Evolutionary conservation across 2,888 invertebrate species (phyloP), one percentile per base, ranked within the genome.

Genomic region (Megaustenia siamemsis): DNA sequence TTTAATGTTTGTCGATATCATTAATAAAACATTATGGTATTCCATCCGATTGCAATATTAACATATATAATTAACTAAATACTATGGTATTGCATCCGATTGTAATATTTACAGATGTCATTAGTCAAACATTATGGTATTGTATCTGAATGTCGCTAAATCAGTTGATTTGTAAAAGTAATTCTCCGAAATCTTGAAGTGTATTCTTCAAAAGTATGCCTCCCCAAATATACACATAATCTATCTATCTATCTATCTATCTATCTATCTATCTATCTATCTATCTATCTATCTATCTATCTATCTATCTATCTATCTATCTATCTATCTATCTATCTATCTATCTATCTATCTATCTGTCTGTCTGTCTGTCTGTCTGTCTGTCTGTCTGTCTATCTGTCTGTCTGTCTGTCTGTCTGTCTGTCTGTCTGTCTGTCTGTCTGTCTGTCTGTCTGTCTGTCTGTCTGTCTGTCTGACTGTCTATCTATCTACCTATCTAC

Each of bases 361-460:
- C 15, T 15, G 49, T 49, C 49, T 49, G 53, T 56, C 24, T 77
- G 53, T 35, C 49, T 77, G 15, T 56, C n/a, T 53, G 35, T 77
- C 24, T 77, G 53, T 77, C n/a, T 77, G 53, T 53, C 21, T 77
- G 28, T 77, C n/a, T 77, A 35, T 69, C 12, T 69, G 69, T 12
- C 12, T 69, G 69, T 32, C 5, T 15, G 60, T 60, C 18, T 60
- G 60, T 60, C 10, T 60, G 60, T 60, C 18, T 60, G 60, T 60
- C 18, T 60, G 5, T 15, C 24, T 60, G 5, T 60, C 24, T 60
- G n/a, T 60, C 24, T 60, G 24, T 32, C 32, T 66, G 24, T 66
- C 32, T 66, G 5, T 66, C 32, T 66, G 24, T 66, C 32, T 66
- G 32, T 66, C 32, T 66, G 5, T 66, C 28, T 66, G 5, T 66